Percentiles rank a stretch among this genome's conserved stretches.
Evolutionary conservation across 2,113 vertebrate species (phyloP).

Genomic region (Brevimyrus niger): DNA sequence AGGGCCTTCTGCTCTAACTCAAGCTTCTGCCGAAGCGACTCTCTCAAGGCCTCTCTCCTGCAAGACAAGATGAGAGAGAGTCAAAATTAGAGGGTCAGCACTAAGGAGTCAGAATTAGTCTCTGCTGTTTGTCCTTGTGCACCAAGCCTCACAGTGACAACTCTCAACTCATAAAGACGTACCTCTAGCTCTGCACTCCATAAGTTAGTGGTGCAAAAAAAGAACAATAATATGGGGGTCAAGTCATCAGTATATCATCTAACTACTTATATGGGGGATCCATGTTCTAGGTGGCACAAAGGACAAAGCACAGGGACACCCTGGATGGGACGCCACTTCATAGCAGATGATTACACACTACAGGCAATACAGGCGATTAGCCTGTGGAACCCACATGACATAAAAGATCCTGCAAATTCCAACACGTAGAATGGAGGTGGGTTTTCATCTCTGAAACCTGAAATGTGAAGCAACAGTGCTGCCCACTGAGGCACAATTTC

Average conservation of each 20-base stretch:
- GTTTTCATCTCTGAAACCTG: not conserved
- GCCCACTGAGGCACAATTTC: not conserved
- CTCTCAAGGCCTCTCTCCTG: constrained; percentile 76
- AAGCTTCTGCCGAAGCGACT: constrained; percentile 66
- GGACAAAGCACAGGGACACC: not conserved
- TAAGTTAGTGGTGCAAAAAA: not conserved
- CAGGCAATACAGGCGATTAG: not conserved
- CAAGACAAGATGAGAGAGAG: not conserved
- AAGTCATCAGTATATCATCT: not conserved
- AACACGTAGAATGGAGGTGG: not conserved
- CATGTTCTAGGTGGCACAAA: not conserved
- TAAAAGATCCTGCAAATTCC: not conserved
- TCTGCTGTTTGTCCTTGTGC: not conserved
- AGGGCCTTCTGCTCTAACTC: constrained; percentile 78
- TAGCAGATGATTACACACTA: too few species aligned
- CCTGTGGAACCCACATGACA: not conserved
- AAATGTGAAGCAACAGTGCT: not conserved
- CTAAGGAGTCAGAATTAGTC: not conserved
- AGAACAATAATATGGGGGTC: not conserved
- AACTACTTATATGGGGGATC: not conserved
- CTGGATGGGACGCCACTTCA: not conserved
- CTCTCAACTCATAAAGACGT: not conserved
- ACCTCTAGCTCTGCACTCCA: not conserved
- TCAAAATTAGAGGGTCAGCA: not conserved
- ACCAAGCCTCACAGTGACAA: not conserved